Conservation (phyloP, 2,797 vertebrate genomes). For the Sebastes nivosus region DNA sequence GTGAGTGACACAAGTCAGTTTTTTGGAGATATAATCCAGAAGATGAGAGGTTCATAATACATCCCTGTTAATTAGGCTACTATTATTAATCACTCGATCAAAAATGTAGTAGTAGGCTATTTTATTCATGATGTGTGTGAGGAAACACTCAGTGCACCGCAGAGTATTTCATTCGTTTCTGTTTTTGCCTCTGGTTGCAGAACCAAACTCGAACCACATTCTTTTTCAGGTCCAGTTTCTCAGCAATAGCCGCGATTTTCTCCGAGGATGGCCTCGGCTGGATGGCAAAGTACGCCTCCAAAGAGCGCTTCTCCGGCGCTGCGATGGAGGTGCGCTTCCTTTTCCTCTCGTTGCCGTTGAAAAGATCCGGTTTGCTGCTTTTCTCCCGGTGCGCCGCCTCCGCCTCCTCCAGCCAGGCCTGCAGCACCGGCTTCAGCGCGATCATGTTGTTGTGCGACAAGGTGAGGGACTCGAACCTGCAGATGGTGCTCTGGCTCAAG, state of each 20-base stretch:
- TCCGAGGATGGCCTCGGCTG: conserved; percentile 94
- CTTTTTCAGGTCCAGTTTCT: conserved; percentile 95
- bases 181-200: conserved; percentile 95
- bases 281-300: conserved; percentile 94
- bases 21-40: too few species aligned
- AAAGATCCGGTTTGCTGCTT: conserved; percentile 87
- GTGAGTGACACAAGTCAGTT: too few species aligned
- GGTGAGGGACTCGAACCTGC: conserved; percentile 95
- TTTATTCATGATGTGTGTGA: conserved; percentile 62
- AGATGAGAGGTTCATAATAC: conserved; percentile 49
- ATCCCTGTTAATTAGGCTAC: conserved; percentile 73
- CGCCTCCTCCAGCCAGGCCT: conserved; percentile 94
- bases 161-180: conserved; percentile 96
- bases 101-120: conserved; percentile 72
- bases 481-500: conserved; percentile 97
- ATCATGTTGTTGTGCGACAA: conserved; percentile 98
- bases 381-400: conserved; percentile 90
- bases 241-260: conserved; percentile 92
- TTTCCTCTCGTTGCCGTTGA: conserved; percentile 87
- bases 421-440: conserved; percentile 92
- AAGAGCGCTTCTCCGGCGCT: conserved; percentile 92
- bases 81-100: conserved; percentile 78
- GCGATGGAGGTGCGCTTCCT: conserved; percentile 94
- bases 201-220: conserved; percentile 96
- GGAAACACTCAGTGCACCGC: conserved; percentile 86